A percentile compares a stretch with the other conserved stretches of the same genome.
phyloP scores from a whole-genome alignment of 2,113 vertebrate genomes.

The Morphnarchus princeps region DNA sequence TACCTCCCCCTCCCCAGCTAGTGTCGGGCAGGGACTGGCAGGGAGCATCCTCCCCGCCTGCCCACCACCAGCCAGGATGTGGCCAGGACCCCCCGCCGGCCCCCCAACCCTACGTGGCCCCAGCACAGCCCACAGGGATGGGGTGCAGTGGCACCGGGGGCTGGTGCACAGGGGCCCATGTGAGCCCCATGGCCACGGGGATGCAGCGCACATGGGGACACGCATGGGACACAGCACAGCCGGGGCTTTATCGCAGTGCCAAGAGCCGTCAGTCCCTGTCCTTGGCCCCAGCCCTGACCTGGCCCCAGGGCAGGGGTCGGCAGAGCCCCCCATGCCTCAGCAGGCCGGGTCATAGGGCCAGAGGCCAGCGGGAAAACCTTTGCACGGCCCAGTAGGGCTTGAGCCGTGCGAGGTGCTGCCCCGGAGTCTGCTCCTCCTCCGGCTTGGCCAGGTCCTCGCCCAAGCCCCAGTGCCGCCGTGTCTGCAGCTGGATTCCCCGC shows the following conservation, averaged over 20 bases:
- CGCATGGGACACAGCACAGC: neutral
- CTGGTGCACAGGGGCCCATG: accelerated
- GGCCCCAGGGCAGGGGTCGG: accelerated
- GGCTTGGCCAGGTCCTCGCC: conserved; percentile 65
- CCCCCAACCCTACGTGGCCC: accelerated
- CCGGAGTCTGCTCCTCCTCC: conserved; percentile 8
- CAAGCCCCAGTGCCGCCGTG: conserved; percentile 63
- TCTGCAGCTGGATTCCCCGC: accelerated
- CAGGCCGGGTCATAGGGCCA: accelerated
- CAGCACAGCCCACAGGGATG: neutral
- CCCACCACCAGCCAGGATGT: neutral
- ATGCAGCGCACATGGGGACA: accelerated
- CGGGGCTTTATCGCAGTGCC: neutral
- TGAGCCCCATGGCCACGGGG: neutral
- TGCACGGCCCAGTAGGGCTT: conserved; percentile 36
- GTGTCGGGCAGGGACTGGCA: neutral
- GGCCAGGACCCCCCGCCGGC: accelerated
- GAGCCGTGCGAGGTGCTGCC: conserved; percentile 24
- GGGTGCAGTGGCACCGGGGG: accelerated
- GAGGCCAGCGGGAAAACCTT: conserved; percentile 67
- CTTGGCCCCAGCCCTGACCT: neutral
- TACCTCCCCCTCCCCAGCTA: neutral
- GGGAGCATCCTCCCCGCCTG: neutral
- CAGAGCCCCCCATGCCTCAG: accelerated
- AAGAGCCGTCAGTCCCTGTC: accelerated